Conservation (phyloP, 2,113 vertebrate species). For the Oceanodroma tethys region DNA sequence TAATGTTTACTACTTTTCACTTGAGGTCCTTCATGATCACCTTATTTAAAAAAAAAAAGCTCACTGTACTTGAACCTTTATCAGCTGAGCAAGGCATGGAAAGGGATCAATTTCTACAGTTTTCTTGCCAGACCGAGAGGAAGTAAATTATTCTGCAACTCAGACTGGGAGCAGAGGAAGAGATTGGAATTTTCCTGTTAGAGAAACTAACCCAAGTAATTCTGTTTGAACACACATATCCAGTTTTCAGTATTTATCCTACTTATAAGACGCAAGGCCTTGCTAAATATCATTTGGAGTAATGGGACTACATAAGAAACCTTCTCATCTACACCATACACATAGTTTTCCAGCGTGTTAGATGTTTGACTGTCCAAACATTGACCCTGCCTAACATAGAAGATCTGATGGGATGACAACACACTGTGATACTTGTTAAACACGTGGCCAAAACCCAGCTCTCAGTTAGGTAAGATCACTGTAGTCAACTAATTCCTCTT, state of each 20-base stretch:
- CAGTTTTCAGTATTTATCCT: fast-evolving
- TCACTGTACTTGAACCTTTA: neutral
- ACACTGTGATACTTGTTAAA: neutral
- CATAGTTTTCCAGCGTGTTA: neutral
- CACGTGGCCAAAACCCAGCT: neutral
- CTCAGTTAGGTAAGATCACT: neutral
- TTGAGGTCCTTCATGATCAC: neutral
- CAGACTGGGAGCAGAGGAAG: neutral
- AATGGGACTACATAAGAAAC: neutral
- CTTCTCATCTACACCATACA: neutral
- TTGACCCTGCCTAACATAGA: neutral
- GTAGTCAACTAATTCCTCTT: neutral
- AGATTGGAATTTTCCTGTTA: neutral
- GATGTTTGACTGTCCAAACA: neutral
- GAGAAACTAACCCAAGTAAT: neutral
- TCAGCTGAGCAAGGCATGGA: neutral
- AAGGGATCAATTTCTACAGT: neutral
- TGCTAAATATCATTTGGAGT: neutral
- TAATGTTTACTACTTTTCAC: neutral
- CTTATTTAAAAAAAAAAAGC: neutral
- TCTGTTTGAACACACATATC: neutral
- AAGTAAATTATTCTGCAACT: neutral
- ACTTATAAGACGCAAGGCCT: neutral
- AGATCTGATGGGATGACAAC: neutral
- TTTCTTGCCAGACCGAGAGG: neutral